Conservation (phyloP, 2,113 vertebrate genomes). For the Hucho hucho region DNA sequence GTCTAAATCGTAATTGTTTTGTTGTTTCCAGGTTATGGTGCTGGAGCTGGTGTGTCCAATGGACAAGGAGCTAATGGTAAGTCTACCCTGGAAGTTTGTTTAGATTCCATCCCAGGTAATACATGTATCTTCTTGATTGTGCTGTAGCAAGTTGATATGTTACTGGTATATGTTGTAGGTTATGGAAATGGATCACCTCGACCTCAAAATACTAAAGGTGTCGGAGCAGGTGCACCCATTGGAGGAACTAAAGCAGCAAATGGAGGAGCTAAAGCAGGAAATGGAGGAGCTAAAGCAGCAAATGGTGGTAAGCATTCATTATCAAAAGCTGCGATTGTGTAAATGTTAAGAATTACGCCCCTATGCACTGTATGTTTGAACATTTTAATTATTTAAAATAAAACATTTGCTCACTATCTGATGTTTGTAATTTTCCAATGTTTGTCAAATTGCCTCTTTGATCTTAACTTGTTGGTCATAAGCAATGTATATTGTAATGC, state of each 20-base stretch:
- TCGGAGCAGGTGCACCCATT: slow-evolving; percentile 23
- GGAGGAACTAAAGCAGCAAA: slow-evolving; percentile 27
- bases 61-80: neutral
- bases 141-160: neutral
- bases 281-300: slow-evolving; percentile 16
- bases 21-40: neutral
- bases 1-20: too few species aligned
- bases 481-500: neutral
- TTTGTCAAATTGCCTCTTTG: too few species aligned
- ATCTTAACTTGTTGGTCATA: neutral
- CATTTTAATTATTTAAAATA: too few species aligned
- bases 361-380: neutral
- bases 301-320: slow-evolving; percentile 4
- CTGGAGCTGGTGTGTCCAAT: neutral
- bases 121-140: neutral
- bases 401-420: too few species aligned
- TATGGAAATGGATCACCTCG: slow-evolving; percentile 27
- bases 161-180: slow-evolving; percentile 17
- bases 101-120: too few species aligned
- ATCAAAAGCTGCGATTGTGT: neutral
- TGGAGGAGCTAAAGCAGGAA: slow-evolving; percentile 25
- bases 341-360: neutral
- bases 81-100: too few species aligned
- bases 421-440: too few species aligned
- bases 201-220: slow-evolving; percentile 44